phyloP scores from a whole-genome alignment of 2,888 invertebrate species.

The Eumacrocentrus americanus region DNA sequence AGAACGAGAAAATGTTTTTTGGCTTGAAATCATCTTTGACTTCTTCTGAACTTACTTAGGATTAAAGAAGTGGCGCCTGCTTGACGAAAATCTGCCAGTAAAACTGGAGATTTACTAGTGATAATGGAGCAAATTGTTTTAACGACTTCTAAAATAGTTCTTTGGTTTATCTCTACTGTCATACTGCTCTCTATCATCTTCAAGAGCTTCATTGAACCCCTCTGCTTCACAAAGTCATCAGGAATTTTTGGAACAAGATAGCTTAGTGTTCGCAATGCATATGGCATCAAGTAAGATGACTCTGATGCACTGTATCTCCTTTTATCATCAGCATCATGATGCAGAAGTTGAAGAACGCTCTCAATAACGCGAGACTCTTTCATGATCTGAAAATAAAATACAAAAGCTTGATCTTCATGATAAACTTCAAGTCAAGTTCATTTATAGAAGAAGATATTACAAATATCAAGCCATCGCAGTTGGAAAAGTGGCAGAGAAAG shows the following conservation, averaged over 20 bases:
- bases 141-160: constrained; percentile 35
- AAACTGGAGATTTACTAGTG: constrained; percentile 22
- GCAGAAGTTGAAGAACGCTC: constrained; percentile 42
- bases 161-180: constrained; percentile 34
- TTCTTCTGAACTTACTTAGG: constrained; percentile 39
- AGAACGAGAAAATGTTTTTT: too few relatives aligned
- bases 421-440: not conserved
- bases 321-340: constrained; percentile 34
- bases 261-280: constrained; percentile 45
- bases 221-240: constrained; percentile 45
- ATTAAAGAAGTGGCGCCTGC: constrained; percentile 35
- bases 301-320: constrained; percentile 38
- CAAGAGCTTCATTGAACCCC: constrained; percentile 49
- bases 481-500: constrained; percentile 43
- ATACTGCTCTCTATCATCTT: constrained; percentile 43
- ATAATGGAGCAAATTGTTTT: constrained; percentile 46
- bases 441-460: too few relatives aligned
- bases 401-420: not conserved
- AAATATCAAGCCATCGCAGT: constrained; percentile 38
- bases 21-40: too few relatives aligned
- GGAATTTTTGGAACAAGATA: constrained; percentile 45
- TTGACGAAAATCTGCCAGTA: constrained; percentile 39
- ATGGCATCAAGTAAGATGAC: constrained; percentile 46
- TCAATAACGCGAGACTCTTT: constrained; percentile 35
- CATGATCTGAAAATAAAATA: constrained; percentile 43